These are phyloP conservation scores for Thalassarche chlororhynchos DNA, from an alignment of 2,113 vertebrate genomes.

Conservation along the genomic window DNA sequence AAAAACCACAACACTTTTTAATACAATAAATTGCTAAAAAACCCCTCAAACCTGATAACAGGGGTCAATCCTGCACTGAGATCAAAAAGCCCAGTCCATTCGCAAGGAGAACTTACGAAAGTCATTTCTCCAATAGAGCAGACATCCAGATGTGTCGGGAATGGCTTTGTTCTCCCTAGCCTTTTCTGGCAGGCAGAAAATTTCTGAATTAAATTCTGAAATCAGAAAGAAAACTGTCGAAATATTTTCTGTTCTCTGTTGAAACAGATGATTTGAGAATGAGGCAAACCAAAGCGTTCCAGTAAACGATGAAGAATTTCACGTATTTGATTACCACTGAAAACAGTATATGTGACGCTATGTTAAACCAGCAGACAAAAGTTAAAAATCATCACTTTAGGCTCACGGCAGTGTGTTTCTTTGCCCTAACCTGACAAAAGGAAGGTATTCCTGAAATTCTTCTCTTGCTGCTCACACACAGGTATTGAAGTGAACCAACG, in stretches of 20 bases:
- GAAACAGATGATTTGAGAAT: neutral
- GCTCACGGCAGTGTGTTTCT: neutral
- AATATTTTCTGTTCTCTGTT: neutral
- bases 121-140: neutral
- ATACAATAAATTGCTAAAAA: neutral
- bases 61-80: neutral
- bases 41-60: neutral
- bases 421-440: neutral
- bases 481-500: neutral
- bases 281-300: neutral
- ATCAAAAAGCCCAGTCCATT: neutral
- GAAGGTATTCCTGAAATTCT: neutral
- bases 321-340: neutral
- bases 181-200: neutral
- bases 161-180: neutral
- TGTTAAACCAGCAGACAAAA: neutral
- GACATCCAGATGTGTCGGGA: neutral
- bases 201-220: neutral
- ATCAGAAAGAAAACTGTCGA: neutral
- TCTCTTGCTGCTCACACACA: neutral
- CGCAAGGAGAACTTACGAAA: neutral
- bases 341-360: accelerated
- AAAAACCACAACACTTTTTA: neutral
- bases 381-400: neutral
- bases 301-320: neutral